Percentiles rank a stretch among this genome's conserved stretches.
Evolutionary conservation across 2,113 vertebrate species (phyloP).

Genomic region (Origma solitaria): DNA sequence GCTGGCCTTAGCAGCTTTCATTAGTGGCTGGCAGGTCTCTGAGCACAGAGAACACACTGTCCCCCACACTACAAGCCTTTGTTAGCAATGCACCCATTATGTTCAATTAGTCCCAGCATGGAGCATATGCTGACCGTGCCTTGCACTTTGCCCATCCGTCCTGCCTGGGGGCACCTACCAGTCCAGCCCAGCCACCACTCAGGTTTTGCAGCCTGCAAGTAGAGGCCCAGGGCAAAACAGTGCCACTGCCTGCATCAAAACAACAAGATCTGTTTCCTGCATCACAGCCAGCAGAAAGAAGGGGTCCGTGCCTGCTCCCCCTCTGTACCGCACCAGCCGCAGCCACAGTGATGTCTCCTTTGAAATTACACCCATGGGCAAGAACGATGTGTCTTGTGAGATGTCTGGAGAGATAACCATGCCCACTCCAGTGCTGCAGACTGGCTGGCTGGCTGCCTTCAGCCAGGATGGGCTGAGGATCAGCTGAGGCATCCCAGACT

Average conservation of each 20-base stretch:
- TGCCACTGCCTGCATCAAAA: not conserved
- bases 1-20: not conserved
- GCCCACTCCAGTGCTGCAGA: not conserved
- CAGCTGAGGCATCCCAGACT: not conserved
- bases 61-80: not conserved
- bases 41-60: not conserved
- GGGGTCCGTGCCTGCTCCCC: not conserved
- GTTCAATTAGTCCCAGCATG: not conserved
- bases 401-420: not conserved
- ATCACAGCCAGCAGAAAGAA: not conserved
- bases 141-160: not conserved
- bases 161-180: not conserved
- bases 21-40: not conserved
- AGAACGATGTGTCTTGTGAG: rapidly evolving
- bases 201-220: not conserved
- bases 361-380: not conserved
- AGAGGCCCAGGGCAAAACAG: not conserved
- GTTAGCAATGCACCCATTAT: not conserved
- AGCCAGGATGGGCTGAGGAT: not conserved
- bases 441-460: not conserved
- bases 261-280: not conserved
- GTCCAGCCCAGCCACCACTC: not conserved
- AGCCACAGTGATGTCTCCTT: not conserved
- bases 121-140: not conserved
- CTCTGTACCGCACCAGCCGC: rapidly evolving